Evolutionary conservation across 2,113 vertebrate genomes (phyloP), one percentile per base, ranked within the genome.

Genomic region (Madoqua kirkii): DNA sequence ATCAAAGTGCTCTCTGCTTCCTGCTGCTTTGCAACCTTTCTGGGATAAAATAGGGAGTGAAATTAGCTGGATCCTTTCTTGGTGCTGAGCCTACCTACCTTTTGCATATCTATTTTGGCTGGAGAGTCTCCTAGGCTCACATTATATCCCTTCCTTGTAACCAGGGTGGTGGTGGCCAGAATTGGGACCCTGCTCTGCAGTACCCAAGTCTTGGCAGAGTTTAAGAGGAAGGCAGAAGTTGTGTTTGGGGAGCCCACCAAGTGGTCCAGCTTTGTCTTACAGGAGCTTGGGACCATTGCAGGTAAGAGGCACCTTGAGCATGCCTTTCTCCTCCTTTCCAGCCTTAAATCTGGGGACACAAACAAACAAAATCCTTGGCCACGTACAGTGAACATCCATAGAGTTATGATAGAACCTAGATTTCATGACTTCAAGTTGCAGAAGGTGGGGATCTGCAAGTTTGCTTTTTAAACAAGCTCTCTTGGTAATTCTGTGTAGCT

Each of bases 221-320:
- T 99, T 89, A 99, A 99, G 97, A 98, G 81, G 98, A 97, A 98
- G 87, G 97, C 99, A 64, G 98, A 99, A 81, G 96, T 93, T 0
- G 97, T 99, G 27, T 99, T 99, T 97, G 99, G 99, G 76, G 67
- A 87, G 85, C 92, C 98, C 64, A 3, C 90, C 0, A 62, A 93
- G 43, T 99, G 99, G 99, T 98, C 98, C 15, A 12, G 95, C 87
- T 98, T 98, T 50, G 0, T 99, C 89, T 93, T 99, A 74, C 98
- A 99, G 93, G 99, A 99, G 64, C 98, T 99, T 21, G 99, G 99
- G 55, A 97, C 98, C 14, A 98, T 99, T 59, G 98, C 99, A 98
- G 99, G 99, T 99, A 98, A 98, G 74, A 74, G 40, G 79, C 21
- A 74, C 19, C 23, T 19, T 25, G 33, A 57, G 6, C 12, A 25